phyloP scores from a whole-genome alignment of 1,140 invertebrate species.

The Mizuhopecten yessoensis region DNA sequence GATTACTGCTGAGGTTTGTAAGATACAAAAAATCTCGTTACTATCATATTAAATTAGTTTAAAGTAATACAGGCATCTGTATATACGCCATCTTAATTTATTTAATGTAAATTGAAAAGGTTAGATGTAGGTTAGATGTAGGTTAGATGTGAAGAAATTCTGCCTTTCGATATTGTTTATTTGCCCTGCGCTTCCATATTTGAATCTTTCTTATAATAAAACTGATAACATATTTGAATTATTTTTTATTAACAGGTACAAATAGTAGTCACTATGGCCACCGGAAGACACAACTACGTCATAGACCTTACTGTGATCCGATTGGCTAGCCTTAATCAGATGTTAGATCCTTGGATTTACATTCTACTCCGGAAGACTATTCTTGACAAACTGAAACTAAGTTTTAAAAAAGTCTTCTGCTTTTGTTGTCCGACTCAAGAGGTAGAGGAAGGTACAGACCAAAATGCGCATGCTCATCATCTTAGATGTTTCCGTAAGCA shows the following conservation, averaged over 20 bases:
- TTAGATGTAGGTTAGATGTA: too few species aligned
- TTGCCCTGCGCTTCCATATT: too few species aligned
- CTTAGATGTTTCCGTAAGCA: slow-evolving; percentile 59
- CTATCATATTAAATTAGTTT: too few species aligned
- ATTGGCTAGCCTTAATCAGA: slow-evolving; percentile 83
- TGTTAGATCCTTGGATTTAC: slow-evolving; percentile 84
- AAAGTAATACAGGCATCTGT: too few species aligned
- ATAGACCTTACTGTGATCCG: slow-evolving; percentile 79
- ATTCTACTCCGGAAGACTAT: slow-evolving; percentile 82
- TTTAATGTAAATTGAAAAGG: too few species aligned
- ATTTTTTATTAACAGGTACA: slow-evolving; percentile 67
- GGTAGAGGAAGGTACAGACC: slow-evolving; percentile 41
- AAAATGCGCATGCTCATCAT: slow-evolving; percentile 58
- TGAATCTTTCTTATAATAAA: too few species aligned
- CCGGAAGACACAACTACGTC: slow-evolving; percentile 67
- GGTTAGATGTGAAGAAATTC: too few species aligned
- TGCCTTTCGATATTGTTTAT: too few species aligned
- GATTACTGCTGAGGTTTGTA: too few species aligned
- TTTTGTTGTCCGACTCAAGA: slow-evolving; percentile 19
- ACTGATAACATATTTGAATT: too few species aligned
- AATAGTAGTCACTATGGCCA: slow-evolving; percentile 72
- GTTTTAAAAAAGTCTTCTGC: slow-evolving; percentile 38
- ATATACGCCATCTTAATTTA: too few species aligned
- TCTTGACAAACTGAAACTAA: slow-evolving; percentile 47
- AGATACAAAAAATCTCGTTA: too few species aligned